phyloP scores from a whole-genome alignment of 1,140 invertebrate genomes.

The Caenorhabditis tropicalis region DNA sequence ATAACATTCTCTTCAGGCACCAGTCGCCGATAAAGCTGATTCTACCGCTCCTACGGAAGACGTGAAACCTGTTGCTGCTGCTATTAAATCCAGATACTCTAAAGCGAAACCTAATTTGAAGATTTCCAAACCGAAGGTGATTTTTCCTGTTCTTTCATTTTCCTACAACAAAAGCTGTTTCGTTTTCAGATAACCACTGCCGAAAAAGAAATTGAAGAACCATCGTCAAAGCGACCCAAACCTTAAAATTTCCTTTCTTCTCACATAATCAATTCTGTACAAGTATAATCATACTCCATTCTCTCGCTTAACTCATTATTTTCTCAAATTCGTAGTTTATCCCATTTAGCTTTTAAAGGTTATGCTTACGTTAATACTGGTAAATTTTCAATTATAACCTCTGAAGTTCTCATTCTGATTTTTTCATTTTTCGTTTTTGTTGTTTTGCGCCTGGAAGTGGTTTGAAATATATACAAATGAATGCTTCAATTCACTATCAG shows the following conservation, averaged over 20 bases:
- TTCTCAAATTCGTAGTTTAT: background rate
- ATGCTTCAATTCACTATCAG: background rate
- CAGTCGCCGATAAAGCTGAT: background rate
- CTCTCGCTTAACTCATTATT: background rate
- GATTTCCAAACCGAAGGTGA: background rate
- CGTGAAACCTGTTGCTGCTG: background rate
- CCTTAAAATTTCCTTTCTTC: too few species aligned
- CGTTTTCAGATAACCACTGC: background rate
- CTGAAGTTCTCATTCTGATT: background rate
- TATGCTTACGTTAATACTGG: background rate
- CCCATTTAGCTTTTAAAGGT: background rate
- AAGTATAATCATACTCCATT: background rate
- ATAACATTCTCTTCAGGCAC: background rate
- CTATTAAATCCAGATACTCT: slow-evolving; percentile 16
- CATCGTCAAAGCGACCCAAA: background rate
- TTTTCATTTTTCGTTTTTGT: background rate
- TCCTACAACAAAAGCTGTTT: background rate
- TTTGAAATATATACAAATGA: background rate
- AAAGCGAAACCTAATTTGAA: background rate
- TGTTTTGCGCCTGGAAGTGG: background rate
- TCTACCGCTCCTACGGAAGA: background rate
- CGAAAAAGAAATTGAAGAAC: background rate
- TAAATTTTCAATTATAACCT: slow-evolving; percentile 11
- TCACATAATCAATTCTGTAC: too few species aligned
- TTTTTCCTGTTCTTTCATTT: background rate